phyloP scores from a whole-genome alignment of 1,140 invertebrate species.

The Penaeus japonicus region DNA sequence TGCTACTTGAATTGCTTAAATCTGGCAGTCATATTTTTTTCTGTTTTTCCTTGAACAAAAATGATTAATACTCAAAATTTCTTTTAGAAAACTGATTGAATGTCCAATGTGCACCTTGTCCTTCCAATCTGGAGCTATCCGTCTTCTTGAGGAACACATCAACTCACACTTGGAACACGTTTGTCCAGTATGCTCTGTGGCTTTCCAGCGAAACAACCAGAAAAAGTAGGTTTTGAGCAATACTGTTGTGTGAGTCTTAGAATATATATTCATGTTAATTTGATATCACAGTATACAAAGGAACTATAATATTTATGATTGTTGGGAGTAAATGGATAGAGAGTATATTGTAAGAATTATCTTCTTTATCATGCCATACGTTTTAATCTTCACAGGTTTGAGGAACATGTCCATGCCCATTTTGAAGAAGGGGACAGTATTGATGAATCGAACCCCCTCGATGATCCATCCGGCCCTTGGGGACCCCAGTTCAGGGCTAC shows the following conservation, averaged over 20 bases:
- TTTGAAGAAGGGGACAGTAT: not conserved
- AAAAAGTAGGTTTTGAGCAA: not conserved
- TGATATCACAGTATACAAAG: not conserved
- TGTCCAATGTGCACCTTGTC: conserved; percentile 35
- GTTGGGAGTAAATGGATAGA: not conserved
- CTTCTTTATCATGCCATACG: not conserved
- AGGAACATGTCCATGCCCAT: conserved; percentile 30
- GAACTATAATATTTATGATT: not conserved
- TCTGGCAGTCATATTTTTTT: not conserved
- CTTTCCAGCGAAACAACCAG: conserved; percentile 29
- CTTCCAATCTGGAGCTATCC: not conserved
- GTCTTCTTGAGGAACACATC: conserved; percentile 42
- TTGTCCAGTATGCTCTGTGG: conserved; percentile 39
- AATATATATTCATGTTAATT: too few species aligned
- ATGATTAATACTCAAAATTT: not conserved
- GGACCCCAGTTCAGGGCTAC: not conserved
- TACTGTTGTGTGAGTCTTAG: not conserved
- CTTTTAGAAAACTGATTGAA: not conserved
- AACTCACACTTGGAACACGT: conserved; percentile 40
- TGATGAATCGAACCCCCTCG: not conserved
- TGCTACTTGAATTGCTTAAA: too few species aligned
- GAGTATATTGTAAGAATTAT: too few species aligned
- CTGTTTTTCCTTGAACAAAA: not conserved
- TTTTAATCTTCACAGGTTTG: not conserved
- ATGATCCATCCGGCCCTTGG: conserved; percentile 32